Base-by-base conservation (phyloP, 2,113 vertebrate species). In the Myiozetetes cayanensis region DNA sequence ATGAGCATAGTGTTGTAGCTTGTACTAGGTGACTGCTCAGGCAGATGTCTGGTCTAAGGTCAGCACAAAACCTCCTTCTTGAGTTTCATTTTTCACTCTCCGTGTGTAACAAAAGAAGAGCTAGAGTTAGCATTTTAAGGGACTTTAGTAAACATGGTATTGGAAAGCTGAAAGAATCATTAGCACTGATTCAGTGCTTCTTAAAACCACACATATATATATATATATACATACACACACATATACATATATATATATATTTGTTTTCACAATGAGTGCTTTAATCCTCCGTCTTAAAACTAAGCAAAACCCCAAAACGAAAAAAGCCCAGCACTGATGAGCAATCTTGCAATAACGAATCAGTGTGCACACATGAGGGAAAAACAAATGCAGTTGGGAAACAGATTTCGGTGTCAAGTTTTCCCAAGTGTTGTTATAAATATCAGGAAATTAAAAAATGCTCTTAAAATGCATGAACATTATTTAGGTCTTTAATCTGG, bases 401-500 rank as follows among this genome's bases (percentile, higher is more conserved):
- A 96, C 95, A 97, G 96, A 97, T 97, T 97, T 96, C 3, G 0
- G 91, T 97, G 95, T 97, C 96, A 97, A 96, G 95, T 96, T 97
- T 97, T 85, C 93, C 79, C 82, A 93, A 95, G 95, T 97, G 96
- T 96, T 97, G 92, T 96, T 97, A 97, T 97, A 96, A 96, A 97
- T 97, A 97, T 85, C 96, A 96, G 96, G 94, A 96, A 97, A 96
- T 97, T 97, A 93, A 96, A 97, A 97, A 96, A 94, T 96, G 87
- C 90, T 83, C 96, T 97, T 96, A 96, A 96, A 97, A 97, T 96
- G 94, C 92, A 95, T 95, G 93, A 97, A 95, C 93, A 93, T 96
- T 97, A 96, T 97, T 97, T 96, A 96, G 96, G 93, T 96, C 94
- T 95, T 97, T 96, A 96, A 97, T 97, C 94, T 96, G 95, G 94